These are phyloP conservation scores for Drosophila seclusa DNA, from an alignment of 2,888 invertebrate genomes.

Conservation along the genomic window DNA sequence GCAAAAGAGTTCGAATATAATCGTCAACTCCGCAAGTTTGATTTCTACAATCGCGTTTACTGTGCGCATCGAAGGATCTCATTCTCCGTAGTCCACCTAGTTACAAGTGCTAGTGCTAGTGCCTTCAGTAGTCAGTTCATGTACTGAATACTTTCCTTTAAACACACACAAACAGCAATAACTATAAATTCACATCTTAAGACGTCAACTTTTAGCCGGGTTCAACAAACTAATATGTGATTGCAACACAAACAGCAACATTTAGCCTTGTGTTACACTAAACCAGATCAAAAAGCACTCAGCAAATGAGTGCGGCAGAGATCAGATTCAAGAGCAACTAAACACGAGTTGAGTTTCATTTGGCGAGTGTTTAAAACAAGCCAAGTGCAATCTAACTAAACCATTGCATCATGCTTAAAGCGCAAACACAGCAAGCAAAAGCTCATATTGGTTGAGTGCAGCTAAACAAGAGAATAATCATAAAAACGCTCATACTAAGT, in stretches of 20 bases:
- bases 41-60: too few species aligned
- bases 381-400: constrained; percentile 68
- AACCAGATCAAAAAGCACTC: constrained; percentile 18
- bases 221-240: constrained; percentile 18
- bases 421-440: constrained; percentile 23
- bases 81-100: too few species aligned
- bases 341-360: constrained; percentile 57
- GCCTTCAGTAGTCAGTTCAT: too few species aligned
- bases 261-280: constrained; percentile 28
- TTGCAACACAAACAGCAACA: constrained; percentile 40
- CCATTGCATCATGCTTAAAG: constrained; percentile 65
- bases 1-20: too few species aligned
- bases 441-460: constrained; percentile 26
- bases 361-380: constrained; percentile 54
- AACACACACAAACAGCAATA: too few species aligned
- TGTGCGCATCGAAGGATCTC: too few species aligned
- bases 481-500: neutral
- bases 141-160: too few species aligned
- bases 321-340: constrained; percentile 10
- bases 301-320: constrained; percentile 19
- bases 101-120: too few species aligned
- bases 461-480: neutral
- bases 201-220: constrained; percentile 2
- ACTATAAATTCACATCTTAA: neutral
- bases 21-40: too few species aligned